These are phyloP conservation scores for Megalops cyprinoides DNA, from an alignment of 2,797 vertebrate genomes.

Conservation along the genomic window DNA sequence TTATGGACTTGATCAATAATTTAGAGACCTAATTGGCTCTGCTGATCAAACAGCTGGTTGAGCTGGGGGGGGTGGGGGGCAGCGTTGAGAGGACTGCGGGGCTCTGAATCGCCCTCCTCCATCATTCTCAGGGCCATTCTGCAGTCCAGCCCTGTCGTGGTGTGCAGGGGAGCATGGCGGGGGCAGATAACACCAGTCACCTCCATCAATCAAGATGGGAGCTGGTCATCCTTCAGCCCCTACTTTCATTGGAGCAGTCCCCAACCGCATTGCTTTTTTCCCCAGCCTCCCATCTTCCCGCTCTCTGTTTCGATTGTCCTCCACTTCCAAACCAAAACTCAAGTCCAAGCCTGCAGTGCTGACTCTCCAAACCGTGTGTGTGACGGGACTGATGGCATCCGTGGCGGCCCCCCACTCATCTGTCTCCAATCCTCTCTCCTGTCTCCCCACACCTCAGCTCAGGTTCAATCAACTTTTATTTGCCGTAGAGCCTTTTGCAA, in stretches of 20 bases:
- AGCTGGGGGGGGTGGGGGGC: conserved; percentile 1
- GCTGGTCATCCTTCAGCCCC: conserved; percentile 11
- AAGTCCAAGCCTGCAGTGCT: conserved; percentile 52
- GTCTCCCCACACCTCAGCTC: conserved; percentile 13
- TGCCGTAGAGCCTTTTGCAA: no score
- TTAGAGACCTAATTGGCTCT: conserved; percentile 53
- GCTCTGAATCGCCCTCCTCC: neutral
- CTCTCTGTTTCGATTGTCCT: conserved; percentile 44
- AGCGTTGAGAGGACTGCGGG: neutral
- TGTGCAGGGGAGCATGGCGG: neutral
- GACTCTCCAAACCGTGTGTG: conserved; percentile 19
- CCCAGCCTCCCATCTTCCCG: conserved; percentile 21
- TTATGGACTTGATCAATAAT: conserved; percentile 51
- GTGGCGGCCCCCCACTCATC: neutral
- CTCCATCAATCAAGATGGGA: conserved; percentile 10
- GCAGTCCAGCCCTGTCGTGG: neutral
- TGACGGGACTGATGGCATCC: no score
- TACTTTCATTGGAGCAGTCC: conserved; percentile 6
- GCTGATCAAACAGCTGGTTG: conserved; percentile 47
- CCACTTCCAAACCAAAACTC: conserved; percentile 46
- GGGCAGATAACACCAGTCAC: neutral
- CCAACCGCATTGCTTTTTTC: neutral
- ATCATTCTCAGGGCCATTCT: neutral
- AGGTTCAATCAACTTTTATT: no score
- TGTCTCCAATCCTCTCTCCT: neutral